Conservation (phyloP, 92 coral and sea anemone species). For the Phenganax stokvisi region DNA sequence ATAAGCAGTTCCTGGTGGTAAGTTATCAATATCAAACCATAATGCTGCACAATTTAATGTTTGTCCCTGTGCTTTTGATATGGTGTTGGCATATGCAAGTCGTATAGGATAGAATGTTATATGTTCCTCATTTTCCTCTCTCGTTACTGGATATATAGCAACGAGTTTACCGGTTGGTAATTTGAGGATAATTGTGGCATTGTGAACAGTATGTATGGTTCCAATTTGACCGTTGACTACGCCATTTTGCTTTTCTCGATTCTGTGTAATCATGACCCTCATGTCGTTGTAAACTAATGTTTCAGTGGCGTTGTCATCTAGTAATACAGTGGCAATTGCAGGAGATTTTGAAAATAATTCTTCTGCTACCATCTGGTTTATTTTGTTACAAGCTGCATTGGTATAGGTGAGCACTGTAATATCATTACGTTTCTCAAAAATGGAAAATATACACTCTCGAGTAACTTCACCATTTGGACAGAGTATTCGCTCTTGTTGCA, state of each 20-base stretch:
- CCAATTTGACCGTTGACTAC: slow-evolving; percentile 43
- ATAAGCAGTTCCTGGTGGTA: slow-evolving; percentile 39
- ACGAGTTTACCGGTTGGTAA: neutral
- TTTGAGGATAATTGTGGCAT: neutral
- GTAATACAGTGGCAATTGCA: neutral
- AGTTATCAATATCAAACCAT: slow-evolving; percentile 28
- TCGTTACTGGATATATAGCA: slow-evolving; percentile 18
- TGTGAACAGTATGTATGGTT: neutral
- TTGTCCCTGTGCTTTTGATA: slow-evolving; percentile 13
- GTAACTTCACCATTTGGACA: neutral
- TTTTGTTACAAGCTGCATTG: neutral
- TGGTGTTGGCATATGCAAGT: slow-evolving; percentile 36
- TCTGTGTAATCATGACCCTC: slow-evolving; percentile 24
- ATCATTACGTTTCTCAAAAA: neutral
- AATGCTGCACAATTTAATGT: neutral
- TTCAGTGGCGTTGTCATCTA: neutral
- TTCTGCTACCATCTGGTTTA: neutral
- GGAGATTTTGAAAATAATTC: neutral
- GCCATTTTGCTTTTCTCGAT: slow-evolving; percentile 1
- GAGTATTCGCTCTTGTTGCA: neutral
- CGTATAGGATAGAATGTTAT: slow-evolving; percentile 25
- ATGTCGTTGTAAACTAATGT: neutral
- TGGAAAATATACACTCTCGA: neutral
- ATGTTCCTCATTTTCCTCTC: neutral
- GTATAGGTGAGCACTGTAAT: neutral